Conservation (phyloP, 2,113 vertebrate genomes). For the Ceratotherium simum region DNA sequence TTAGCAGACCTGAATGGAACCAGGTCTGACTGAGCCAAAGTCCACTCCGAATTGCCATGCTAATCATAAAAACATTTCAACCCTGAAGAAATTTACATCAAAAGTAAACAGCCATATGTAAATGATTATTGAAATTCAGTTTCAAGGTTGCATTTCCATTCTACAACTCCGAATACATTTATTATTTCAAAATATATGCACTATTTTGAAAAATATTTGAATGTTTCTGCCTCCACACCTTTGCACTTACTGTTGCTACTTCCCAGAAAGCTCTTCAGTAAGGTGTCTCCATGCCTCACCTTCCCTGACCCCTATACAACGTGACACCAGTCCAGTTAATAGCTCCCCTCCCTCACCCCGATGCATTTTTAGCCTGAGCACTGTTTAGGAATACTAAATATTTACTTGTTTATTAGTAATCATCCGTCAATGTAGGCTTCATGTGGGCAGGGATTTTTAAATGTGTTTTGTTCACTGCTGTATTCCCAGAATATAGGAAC, state of each 20-base stretch:
- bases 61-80: not conserved
- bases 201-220: not conserved
- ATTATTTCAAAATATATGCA: not conserved
- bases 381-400: not conserved
- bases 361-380: not conserved
- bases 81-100: not conserved
- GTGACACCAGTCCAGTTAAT: not conserved
- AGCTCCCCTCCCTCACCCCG: not conserved
- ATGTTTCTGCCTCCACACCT: not conserved
- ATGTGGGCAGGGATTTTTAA: not conserved
- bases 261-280: not conserved
- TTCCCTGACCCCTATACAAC: not conserved
- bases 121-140: constrained; percentile 11
- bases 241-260: not conserved
- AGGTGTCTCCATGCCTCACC: not conserved
- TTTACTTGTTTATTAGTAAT: not conserved
- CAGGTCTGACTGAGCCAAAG: not conserved
- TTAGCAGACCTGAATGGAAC: not conserved
- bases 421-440: not conserved
- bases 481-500: not conserved
- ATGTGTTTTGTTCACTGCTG: not conserved
- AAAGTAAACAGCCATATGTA: not conserved
- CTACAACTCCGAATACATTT: not conserved
- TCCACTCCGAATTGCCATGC: not conserved
- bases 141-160: not conserved